phyloP scores from a whole-genome alignment of 1,140 invertebrate genomes.

The Chelonus insularis region DNA sequence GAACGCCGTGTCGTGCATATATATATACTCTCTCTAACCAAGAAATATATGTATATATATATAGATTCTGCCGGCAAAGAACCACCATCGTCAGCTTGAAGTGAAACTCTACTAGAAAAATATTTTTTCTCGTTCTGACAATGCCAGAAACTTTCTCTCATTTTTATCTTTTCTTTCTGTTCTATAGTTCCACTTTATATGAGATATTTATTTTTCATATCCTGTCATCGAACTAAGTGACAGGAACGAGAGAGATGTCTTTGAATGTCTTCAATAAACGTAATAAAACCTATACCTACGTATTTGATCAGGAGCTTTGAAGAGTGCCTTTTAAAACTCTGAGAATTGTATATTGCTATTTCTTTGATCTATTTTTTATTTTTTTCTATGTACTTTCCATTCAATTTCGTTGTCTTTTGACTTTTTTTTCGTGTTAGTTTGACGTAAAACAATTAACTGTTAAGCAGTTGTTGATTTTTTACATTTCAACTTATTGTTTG shows the following conservation, averaged over 20 bases:
- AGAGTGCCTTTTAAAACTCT: too few relatives aligned
- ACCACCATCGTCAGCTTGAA: neutral
- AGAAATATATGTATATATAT: neutral
- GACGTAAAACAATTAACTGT: too few relatives aligned
- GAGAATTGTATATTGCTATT: too few relatives aligned
- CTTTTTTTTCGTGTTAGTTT: too few relatives aligned
- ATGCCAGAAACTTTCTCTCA: neutral
- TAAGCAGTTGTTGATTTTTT: too few relatives aligned
- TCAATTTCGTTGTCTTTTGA: too few relatives aligned
- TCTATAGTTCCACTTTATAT: neutral
- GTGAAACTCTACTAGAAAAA: neutral
- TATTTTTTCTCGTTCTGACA: neutral
- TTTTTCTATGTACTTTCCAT: too few relatives aligned
- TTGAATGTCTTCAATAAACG: too few relatives aligned
- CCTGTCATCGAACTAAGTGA: neutral
- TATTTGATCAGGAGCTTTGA: too few relatives aligned
- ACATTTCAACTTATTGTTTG: too few relatives aligned
- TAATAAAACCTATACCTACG: too few relatives aligned
- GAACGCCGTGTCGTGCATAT: slow-evolving; percentile 3
- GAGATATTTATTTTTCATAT: neutral
- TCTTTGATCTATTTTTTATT: too few relatives aligned
- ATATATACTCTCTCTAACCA: neutral
- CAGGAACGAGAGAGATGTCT: neutral
- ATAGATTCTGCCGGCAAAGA: neutral
- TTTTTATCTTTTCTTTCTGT: neutral